Conservation (phyloP, 1,140 invertebrate genomes). For the Acromyrmex charruanus region DNA sequence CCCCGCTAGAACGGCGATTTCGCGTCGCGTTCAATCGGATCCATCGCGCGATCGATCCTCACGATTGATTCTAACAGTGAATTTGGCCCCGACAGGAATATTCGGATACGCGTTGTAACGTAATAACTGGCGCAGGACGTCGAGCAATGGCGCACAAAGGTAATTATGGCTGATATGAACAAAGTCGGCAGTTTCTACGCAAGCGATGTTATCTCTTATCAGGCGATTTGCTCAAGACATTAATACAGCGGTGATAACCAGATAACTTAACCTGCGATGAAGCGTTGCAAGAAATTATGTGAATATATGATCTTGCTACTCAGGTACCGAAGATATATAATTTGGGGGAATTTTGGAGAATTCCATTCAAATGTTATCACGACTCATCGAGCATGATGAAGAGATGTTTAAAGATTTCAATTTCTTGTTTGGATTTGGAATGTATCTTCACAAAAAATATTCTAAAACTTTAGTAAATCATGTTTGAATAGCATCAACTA, state of each 20-base stretch:
- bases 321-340: constrained; percentile 9
- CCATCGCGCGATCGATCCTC: neutral
- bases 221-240: constrained; percentile 21
- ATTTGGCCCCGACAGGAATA: neutral
- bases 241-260: constrained; percentile 38
- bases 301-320: constrained; percentile 33
- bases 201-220: constrained; percentile 51
- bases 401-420: constrained; percentile 18
- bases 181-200: constrained; percentile 9
- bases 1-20: constrained; percentile 17
- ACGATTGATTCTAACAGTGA: constrained; percentile 11
- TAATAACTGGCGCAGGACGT: constrained; percentile 2
- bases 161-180: constrained; percentile 54
- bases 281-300: constrained; percentile 4
- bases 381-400: neutral
- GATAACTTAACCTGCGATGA: constrained; percentile 47
- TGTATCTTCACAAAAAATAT: neutral
- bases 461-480: too few relatives aligned
- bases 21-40: constrained; percentile 24
- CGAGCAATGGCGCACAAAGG: constrained; percentile 70
- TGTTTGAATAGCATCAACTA: too few relatives aligned
- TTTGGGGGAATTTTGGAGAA: neutral
- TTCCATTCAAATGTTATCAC: neutral
- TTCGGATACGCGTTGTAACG: neutral
- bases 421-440: neutral